Evolutionary conservation across 2,797 vertebrate genomes (phyloP).

Genomic region (Fistularia tabacaria): DNA sequence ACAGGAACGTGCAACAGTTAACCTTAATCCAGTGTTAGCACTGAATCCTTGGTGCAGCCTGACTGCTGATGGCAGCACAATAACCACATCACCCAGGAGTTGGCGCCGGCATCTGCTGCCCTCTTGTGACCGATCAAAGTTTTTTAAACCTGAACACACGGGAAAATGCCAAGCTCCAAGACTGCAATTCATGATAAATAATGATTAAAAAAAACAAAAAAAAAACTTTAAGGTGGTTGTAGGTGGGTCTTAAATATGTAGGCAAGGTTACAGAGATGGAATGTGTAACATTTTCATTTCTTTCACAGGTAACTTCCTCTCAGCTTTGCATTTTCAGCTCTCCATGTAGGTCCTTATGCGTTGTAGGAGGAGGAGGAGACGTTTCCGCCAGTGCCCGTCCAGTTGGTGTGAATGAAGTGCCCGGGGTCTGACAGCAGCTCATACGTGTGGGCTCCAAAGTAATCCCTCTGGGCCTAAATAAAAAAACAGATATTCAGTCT

Average conservation of each 20-base stretch:
- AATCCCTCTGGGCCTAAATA: constrained; percentile 91
- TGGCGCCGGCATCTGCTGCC: constrained; percentile 5
- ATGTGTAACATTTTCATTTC: constrained; percentile 44
- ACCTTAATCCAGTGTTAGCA: constrained; percentile 70
- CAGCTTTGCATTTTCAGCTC: neutral
- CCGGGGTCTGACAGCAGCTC: constrained; percentile 87
- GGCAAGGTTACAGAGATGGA: constrained; percentile 33
- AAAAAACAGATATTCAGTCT: neutral
- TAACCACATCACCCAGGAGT: constrained; percentile 1
- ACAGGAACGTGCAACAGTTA: constrained; percentile 66
- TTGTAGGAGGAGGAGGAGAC: constrained; percentile 95
- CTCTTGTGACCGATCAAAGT: constrained; percentile 12
- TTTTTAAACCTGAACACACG: constrained; percentile 18
- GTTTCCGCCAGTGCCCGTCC: constrained; percentile 90
- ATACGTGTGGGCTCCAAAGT: constrained; percentile 96
- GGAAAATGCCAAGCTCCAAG: constrained; percentile 18
- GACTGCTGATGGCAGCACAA: constrained; percentile 21
- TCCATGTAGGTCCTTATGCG: constrained; percentile 65
- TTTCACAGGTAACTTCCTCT: neutral
- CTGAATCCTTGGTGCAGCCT: constrained; percentile 34
- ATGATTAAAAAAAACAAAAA: constrained; percentile 13
- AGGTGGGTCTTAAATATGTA: constrained; percentile 17
- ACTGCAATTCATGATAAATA: constrained; percentile 57
- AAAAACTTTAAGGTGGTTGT: constrained; percentile 1
- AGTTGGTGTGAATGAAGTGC: constrained; percentile 89